Evolutionary conservation across 2,888 invertebrate species (phyloP), one percentile per base, ranked within the genome.

Genomic region (Hybos culiciformis): DNA sequence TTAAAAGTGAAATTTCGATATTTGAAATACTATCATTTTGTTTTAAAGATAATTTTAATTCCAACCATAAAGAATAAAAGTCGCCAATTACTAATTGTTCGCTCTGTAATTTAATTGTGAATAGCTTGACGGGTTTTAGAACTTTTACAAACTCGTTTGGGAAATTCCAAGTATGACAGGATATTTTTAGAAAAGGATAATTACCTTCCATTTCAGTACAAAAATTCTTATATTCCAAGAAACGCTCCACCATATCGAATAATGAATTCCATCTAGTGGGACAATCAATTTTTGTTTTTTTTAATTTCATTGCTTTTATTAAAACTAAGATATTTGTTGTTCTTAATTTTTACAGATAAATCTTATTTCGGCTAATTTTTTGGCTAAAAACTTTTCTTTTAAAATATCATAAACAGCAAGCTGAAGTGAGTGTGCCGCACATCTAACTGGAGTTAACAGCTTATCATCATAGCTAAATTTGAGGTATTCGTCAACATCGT

Each of bases 371-470:
- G 33, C 17, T 18, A 33, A 33, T 18, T 33, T 33, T 33, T 33
- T 33, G 17, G 33, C 19, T 18, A 19, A 18, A 33, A 19, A 9
- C 17, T 19, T 33, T 34, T 34, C 24, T 21, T 41, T 41, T 24
- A 41, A 17, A 18, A 23, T 19, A 41, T 41, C 41, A 8, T 33
- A 21, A n/a, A 41, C 18, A 9, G 23, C 34, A 4, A 41, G 24
- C n/a, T 41, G 41, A 15, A 34, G 12, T 15, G 41, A 34, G 18
- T 34, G 33, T 17, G 24, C 41, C 24, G 41, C 41, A 34, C 41
- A 41, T 19, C 33, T 20, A 15, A 41, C 24, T 11, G 23, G 21
- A 29, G 23, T 33, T 11, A 41, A 21, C 21, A 36, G 21, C n/a
- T 21, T 21, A 5, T 36, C n/a, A 36, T 36, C 36, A 21, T 36